These are phyloP conservation scores for Ochotona princeps DNA, from an alignment of 2,113 vertebrate species.

Conservation along the genomic window DNA sequence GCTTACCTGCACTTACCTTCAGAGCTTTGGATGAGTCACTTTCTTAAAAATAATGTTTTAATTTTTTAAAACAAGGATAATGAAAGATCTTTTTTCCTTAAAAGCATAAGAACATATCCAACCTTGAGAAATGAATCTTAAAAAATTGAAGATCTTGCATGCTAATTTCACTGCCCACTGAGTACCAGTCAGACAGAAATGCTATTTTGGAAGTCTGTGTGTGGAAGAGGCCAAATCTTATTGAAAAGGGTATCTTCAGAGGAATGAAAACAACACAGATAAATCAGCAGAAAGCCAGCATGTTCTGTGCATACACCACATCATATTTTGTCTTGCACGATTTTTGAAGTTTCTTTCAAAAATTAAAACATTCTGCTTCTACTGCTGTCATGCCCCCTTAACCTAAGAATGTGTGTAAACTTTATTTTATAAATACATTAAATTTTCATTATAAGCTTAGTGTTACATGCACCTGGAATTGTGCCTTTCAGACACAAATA, in stretches of 20 bases:
- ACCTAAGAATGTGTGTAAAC: constrained; percentile 24
- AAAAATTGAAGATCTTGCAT: constrained; percentile 35
- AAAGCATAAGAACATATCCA: constrained; percentile 14
- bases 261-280: constrained; percentile 16
- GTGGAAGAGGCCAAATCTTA: background rate
- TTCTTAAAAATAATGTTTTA: constrained; percentile 25
- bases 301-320: background rate
- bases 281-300: constrained; percentile 5
- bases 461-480: background rate
- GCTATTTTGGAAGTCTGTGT: background rate
- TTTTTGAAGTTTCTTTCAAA: constrained; percentile 10
- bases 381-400: background rate
- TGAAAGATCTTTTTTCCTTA: background rate
- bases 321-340: constrained; percentile 22
- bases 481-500: background rate
- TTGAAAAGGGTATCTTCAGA: constrained; percentile 33
- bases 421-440: constrained; percentile 29
- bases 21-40: constrained; percentile 24
- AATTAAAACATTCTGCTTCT: constrained; percentile 48
- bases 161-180: constrained; percentile 15
- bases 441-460: constrained; percentile 37
- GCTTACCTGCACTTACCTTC: constrained; percentile 21
- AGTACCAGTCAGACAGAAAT: constrained; percentile 32
- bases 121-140: constrained; percentile 32
- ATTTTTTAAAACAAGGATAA: constrained; percentile 41